Conservation (phyloP, 2,888 invertebrate genomes). For the Aphidius colemani region DNA sequence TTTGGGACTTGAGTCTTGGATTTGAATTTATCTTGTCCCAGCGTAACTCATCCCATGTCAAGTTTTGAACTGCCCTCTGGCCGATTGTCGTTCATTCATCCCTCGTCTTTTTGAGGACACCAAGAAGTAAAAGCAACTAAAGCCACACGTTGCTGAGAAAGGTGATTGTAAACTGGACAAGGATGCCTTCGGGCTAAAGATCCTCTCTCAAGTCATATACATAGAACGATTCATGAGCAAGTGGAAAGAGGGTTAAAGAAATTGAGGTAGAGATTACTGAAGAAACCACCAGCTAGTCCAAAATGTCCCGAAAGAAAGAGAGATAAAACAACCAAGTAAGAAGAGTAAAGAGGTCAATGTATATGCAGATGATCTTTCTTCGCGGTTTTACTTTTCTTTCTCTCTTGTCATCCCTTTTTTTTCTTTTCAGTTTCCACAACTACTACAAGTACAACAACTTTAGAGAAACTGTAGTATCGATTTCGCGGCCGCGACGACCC, state of each 20-base stretch:
- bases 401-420: constrained; percentile 30
- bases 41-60: constrained; percentile 20
- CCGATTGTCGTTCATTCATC: constrained; percentile 15
- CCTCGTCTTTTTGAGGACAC: constrained; percentile 7
- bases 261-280: constrained; percentile 22
- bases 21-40: constrained; percentile 53
- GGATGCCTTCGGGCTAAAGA: neutral
- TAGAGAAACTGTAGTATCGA: constrained; percentile 29
- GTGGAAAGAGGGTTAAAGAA: too few species aligned
- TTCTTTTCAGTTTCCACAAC: too few species aligned
- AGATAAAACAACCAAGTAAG: neutral
- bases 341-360: constrained; percentile 22
- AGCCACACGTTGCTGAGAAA: too few species aligned
- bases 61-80: constrained; percentile 14
- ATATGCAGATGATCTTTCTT: constrained; percentile 39
- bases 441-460: constrained; percentile 7
- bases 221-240: constrained; percentile 20
- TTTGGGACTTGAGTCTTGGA: constrained; percentile 49
- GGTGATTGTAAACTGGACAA: neutral
- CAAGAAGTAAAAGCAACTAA: neutral
- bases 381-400: constrained; percentile 32
- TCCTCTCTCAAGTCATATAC: neutral
- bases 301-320: neutral
- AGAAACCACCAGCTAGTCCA: constrained; percentile 11
- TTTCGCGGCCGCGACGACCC: constrained; percentile 27